Conservation (phyloP, 2,888 invertebrate genomes). For the Altica lythri region DNA sequence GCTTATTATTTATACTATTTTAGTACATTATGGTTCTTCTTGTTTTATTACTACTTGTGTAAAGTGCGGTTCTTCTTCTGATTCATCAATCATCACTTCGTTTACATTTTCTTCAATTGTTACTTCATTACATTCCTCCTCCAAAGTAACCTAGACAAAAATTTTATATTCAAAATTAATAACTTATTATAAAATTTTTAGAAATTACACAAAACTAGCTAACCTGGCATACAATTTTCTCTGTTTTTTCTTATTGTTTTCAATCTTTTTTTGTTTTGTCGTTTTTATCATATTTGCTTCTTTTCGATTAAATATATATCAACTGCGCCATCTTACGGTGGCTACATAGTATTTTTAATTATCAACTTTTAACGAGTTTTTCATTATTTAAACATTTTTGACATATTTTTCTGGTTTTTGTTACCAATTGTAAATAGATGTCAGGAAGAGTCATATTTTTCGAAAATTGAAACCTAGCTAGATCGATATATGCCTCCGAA, state of each 20-base stretch:
- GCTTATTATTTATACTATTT: too few species aligned
- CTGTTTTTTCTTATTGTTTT: too few species aligned
- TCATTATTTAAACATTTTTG: too few species aligned
- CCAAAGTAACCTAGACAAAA: constrained; percentile 46
- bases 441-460: background rate
- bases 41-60: too few species aligned
- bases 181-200: background rate
- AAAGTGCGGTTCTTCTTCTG: too few species aligned
- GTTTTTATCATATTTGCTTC: too few species aligned
- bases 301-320: too few species aligned
- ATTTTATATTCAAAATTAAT: background rate
- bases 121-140: constrained; percentile 51
- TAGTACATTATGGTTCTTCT: too few species aligned
- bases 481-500: background rate
- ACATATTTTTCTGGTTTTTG: background rate
- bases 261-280: too few species aligned
- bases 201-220: background rate
- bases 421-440: background rate
- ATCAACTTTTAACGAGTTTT: too few species aligned
- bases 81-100: constrained; percentile 38
- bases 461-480: background rate
- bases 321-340: too few species aligned
- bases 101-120: constrained; percentile 46
- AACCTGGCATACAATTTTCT: background rate
- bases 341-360: too few species aligned